Evolutionary conservation across 2,888 invertebrate species (phyloP).

Genomic region (Drosophila neutralis): DNA sequence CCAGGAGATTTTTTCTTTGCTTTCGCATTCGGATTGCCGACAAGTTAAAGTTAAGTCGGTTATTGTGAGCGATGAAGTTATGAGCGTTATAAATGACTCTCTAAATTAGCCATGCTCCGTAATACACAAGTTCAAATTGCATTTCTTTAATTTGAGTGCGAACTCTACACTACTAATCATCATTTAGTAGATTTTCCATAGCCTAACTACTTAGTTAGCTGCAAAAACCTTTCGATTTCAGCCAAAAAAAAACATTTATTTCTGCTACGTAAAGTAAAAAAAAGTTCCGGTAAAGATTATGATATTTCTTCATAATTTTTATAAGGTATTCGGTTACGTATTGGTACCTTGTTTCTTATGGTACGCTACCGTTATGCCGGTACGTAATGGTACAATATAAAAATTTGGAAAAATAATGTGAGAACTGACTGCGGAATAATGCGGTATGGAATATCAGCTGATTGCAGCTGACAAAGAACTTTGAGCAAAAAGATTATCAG

Average conservation of each 20-base stretch:
- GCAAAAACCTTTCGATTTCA: background rate
- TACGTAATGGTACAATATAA: background rate
- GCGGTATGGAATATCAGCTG: background rate
- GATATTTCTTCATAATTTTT: background rate
- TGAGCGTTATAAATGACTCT: slow-evolving; percentile 13
- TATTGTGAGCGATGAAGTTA: slow-evolving; percentile 15
- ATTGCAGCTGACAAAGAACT: background rate
- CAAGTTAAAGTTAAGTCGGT: slow-evolving; percentile 18
- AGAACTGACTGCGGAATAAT: background rate
- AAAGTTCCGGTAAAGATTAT: background rate
- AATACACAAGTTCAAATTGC: background rate
- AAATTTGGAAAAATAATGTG: background rate
- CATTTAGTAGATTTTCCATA: background rate
- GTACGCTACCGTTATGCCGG: background rate
- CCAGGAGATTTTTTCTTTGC: slow-evolving; percentile 50
- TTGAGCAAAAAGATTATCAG: background rate
- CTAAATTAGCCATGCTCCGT: slow-evolving; percentile 15
- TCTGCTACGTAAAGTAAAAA: background rate
- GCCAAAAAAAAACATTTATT: no score
- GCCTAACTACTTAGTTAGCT: background rate
- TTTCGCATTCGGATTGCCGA: slow-evolving; percentile 11
- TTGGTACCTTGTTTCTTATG: background rate
- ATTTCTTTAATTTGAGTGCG: background rate
- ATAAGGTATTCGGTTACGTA: background rate
- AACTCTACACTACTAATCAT: background rate